These are phyloP conservation scores for Ophion ellenae DNA, from an alignment of 2,888 invertebrate species.

Conservation along the genomic window DNA sequence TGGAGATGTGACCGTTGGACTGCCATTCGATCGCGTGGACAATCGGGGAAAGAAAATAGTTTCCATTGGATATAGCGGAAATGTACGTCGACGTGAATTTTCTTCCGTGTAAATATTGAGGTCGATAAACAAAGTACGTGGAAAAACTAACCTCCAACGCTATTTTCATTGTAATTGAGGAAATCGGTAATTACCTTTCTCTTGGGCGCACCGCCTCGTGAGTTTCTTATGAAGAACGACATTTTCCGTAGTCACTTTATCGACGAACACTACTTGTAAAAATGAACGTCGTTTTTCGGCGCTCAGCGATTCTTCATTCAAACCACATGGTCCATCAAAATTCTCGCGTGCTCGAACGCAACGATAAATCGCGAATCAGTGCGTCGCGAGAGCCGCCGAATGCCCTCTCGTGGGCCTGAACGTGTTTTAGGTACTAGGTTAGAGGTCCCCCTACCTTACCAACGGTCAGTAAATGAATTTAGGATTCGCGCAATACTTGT, in stretches of 20 bases:
- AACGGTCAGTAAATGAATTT: neutral
- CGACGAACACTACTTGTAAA: constrained; percentile 25
- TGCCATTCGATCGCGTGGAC: constrained; percentile 25
- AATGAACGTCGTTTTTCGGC: constrained; percentile 27
- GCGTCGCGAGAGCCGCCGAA: neutral
- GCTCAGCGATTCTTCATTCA: constrained; percentile 19
- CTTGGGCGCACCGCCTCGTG: constrained; percentile 72
- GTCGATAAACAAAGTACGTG: constrained; percentile 27
- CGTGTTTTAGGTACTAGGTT: neutral
- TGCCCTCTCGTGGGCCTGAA: neutral
- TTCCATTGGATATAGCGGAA: neutral
- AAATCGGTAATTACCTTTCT: constrained; percentile 75
- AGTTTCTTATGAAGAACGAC: constrained; percentile 80
- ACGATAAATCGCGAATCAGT: neutral
- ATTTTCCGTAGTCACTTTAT: constrained; percentile 64
- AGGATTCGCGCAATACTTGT: too few species aligned
- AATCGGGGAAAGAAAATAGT: neutral
- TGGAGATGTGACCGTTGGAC: constrained; percentile 67
- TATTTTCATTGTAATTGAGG: neutral
- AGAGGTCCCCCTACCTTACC: neutral
- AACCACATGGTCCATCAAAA: constrained; percentile 56
- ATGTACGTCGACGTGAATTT: neutral
- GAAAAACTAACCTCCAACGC: constrained; percentile 47
- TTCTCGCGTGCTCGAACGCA: constrained; percentile 15
- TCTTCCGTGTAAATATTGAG: neutral